Percentiles rank a stretch among this genome's conserved stretches.
Evolutionary conservation across 1,140 invertebrate genomes (phyloP).

Genomic region (Paraescarpia echinospica): DNA sequence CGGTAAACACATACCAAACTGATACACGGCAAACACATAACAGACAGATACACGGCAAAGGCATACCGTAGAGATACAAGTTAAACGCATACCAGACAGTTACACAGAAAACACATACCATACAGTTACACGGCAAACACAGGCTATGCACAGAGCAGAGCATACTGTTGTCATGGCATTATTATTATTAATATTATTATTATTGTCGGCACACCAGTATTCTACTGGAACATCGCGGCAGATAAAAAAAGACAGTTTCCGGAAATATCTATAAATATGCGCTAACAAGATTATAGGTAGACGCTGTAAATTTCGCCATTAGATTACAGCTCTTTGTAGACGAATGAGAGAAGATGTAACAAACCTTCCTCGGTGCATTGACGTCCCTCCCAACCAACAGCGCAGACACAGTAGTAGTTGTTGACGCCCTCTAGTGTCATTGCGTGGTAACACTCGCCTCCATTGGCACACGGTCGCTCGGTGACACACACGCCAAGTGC

Average conservation of each 20-base stretch:
- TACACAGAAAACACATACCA: background rate
- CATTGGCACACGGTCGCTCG: conserved; percentile 37
- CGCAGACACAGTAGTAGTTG: conserved; percentile 40
- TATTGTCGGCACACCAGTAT: too few species aligned
- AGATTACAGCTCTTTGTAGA: background rate
- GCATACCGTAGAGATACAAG: background rate
- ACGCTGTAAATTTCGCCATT: background rate
- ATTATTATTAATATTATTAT: too few species aligned
- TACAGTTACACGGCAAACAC: too few species aligned
- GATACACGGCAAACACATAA: background rate
- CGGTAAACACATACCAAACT: background rate
- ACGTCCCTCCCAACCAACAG: conserved; percentile 37
- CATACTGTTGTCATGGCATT: too few species aligned
- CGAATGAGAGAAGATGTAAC: background rate
- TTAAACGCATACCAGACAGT: too few species aligned
- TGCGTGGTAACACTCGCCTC: conserved; percentile 41
- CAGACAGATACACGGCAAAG: background rate
- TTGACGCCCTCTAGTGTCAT: conserved; percentile 27
- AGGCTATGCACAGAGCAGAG: too few species aligned
- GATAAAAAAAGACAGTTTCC: too few species aligned
- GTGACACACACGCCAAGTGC: conserved; percentile 41
- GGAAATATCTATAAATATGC: too few species aligned
- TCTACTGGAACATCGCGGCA: too few species aligned
- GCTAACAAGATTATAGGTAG: too few species aligned
- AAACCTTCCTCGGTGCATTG: conserved; percentile 33